Conservation (phyloP, 37 sponge, comb jelly and placozoan species). For the Bolinopsis microptera region DNA sequence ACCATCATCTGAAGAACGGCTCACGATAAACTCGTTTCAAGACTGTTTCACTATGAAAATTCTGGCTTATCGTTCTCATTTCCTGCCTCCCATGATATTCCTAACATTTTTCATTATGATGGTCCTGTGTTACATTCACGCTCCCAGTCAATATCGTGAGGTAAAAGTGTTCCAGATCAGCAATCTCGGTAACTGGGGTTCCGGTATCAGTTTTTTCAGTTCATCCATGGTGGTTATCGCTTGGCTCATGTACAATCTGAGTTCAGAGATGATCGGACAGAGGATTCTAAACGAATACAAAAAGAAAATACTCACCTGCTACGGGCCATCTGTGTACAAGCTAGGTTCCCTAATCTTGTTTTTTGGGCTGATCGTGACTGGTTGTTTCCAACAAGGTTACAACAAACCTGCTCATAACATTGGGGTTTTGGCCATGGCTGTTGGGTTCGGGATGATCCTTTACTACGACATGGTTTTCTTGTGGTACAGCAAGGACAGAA, state of each 20-base stretch:
- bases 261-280: neutral
- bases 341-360: neutral
- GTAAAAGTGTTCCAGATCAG: conserved; percentile 3
- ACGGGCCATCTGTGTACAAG: neutral
- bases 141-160: neutral
- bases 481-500: neutral
- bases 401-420: conserved; percentile 6
- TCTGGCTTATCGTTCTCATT: neutral
- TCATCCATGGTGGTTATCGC: neutral
- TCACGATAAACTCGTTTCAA: too few species aligned
- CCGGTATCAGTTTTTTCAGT: conserved; percentile 5
- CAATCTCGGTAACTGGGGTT: conserved; percentile 24
- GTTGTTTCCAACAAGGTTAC: neutral
- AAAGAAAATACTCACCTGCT: neutral
- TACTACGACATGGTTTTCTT: neutral
- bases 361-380: neutral
- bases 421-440: neutral
- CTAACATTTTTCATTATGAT: neutral
- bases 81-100: neutral
- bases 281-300: neutral
- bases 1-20: too few species aligned
- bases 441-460: neutral
- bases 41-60: neutral
- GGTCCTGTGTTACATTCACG: neutral
- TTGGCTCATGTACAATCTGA: neutral